phyloP scores from a whole-genome alignment of 1,140 invertebrate species.

The Pogonomyrmex californicus region DNA sequence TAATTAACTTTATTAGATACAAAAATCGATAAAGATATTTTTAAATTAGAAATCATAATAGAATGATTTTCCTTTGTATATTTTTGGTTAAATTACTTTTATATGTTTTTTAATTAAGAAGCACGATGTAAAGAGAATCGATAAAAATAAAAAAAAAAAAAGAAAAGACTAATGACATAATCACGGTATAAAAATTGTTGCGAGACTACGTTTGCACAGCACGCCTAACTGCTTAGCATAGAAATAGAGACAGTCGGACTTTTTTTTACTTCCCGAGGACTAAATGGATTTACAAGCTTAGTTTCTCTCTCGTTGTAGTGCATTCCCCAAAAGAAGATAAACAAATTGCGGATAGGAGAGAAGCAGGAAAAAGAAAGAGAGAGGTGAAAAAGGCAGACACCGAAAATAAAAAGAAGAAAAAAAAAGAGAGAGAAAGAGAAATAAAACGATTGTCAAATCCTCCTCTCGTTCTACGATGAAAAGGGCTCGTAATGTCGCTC shows the following conservation, averaged over 20 bases:
- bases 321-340: slow-evolving; percentile 41
- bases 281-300: slow-evolving; percentile 59
- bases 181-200: slow-evolving; percentile 38
- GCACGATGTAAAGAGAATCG: not conserved
- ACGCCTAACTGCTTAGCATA: slow-evolving; percentile 47
- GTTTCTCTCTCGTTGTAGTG: slow-evolving; percentile 13
- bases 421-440: not conserved
- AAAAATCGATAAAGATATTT: not conserved
- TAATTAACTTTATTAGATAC: not conserved
- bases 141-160: not conserved
- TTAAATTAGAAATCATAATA: not conserved
- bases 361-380: not conserved
- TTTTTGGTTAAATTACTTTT: not conserved
- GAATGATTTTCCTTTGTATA: not conserved
- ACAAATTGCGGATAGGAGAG: slow-evolving; percentile 12
- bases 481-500: slow-evolving; percentile 45
- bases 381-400: not conserved
- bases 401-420: slow-evolving; percentile 5
- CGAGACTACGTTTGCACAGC: slow-evolving; percentile 19
- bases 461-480: slow-evolving; percentile 15
- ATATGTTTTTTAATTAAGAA: not conserved
- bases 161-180: not conserved
- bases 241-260: slow-evolving; percentile 43
- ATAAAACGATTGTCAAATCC: slow-evolving; percentile 62
- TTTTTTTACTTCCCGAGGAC: slow-evolving; percentile 51